Evolutionary conservation across 2,797 vertebrate species (phyloP).

Genomic region (Rhabdomys pumilio): DNA sequence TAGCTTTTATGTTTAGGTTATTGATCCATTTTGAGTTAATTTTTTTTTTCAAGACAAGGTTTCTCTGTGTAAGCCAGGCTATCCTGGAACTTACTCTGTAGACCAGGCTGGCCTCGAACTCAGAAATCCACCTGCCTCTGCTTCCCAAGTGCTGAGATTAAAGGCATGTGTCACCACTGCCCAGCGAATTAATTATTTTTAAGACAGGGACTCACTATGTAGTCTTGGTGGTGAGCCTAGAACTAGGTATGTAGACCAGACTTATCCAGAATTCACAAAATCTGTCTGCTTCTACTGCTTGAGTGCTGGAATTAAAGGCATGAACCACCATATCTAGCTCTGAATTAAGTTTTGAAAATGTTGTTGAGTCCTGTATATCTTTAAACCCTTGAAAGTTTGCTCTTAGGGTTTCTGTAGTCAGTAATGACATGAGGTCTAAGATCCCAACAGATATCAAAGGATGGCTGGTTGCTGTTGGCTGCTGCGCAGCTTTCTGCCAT

Average conservation of each 20-base stretch:
- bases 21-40: not conserved
- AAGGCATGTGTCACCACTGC: too few relatives aligned
- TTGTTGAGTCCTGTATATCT: not conserved
- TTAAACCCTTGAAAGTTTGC: constrained; percentile 3
- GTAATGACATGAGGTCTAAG: constrained; percentile 22
- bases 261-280: not conserved
- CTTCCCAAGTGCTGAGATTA: too few relatives aligned
- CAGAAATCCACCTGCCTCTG: too few relatives aligned
- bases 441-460: not conserved
- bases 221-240: not conserved
- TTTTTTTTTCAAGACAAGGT: not conserved
- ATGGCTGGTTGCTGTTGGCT: constrained; percentile 21
- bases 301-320: not conserved
- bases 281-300: not conserved
- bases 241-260: not conserved
- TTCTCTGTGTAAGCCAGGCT: not conserved
- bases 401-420: constrained; percentile 32
- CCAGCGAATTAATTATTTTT: not conserved
- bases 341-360: constrained; percentile 22
- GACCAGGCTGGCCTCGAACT: too few relatives aligned
- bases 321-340: not conserved
- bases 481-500: not conserved
- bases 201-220: not conserved
- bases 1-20: not conserved
- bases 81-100: too few relatives aligned